Conservation (phyloP, 2,888 invertebrate genomes). For the Amphipoea oculea region DNA sequence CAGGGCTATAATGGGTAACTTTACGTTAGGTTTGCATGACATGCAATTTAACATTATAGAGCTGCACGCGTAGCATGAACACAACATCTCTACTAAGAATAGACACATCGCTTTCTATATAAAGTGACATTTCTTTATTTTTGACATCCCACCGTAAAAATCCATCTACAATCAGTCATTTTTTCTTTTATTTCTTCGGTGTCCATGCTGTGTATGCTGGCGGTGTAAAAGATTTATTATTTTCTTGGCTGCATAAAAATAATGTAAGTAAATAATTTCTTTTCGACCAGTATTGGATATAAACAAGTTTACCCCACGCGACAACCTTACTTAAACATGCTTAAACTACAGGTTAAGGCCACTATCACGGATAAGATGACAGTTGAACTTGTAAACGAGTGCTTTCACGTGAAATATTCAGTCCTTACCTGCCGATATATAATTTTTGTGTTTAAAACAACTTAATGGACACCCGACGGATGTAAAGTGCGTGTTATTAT, state of each 20-base stretch:
- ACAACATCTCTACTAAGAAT: too few relatives aligned
- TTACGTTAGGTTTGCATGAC: not conserved
- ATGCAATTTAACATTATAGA: not conserved
- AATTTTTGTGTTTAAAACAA: conserved; percentile 63
- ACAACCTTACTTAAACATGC: conserved; percentile 46
- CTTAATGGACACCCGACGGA: conserved; percentile 53
- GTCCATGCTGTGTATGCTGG: too few relatives aligned
- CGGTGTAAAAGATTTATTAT: too few relatives aligned
- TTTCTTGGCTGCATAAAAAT: not conserved
- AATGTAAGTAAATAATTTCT: conserved; percentile 19
- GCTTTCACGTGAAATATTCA: conserved; percentile 66
- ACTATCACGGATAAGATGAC: conserved; percentile 59
- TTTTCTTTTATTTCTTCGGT: too few relatives aligned
- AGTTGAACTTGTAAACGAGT: conserved; percentile 63
- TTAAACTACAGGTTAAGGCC: conserved; percentile 53
- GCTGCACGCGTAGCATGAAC: too few relatives aligned
- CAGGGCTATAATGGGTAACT: not conserved
- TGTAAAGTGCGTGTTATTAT: conserved; percentile 58
- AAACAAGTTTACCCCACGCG: conserved; percentile 31
- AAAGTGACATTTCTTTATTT: too few relatives aligned
- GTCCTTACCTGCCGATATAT: conserved; percentile 47
- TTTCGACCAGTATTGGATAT: conserved; percentile 23
- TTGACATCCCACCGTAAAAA: too few relatives aligned
- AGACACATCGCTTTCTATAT: too few relatives aligned
- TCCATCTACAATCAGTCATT: too few relatives aligned